A percentile compares a stretch with the other conserved stretches of the same genome.
Conservation (phyloP, 1,140 invertebrate species). For the Gryllus bimaculatus region DNA sequence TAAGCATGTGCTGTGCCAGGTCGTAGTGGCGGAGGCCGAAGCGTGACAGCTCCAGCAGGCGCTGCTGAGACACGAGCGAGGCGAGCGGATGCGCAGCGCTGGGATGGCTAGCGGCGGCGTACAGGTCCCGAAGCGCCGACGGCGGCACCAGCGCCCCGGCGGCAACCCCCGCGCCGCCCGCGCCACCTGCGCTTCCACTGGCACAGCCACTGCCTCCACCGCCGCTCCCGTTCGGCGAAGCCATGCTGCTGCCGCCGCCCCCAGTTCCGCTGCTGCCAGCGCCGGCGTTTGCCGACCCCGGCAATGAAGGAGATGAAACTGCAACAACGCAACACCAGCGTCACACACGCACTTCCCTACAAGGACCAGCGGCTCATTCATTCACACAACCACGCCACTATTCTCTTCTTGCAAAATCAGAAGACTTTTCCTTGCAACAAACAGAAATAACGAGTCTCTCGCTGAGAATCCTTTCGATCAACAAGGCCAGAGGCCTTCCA, state of each 20-base stretch:
- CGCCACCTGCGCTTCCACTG: neutral
- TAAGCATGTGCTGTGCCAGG: slow-evolving; percentile 75
- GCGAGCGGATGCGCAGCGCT: slow-evolving; percentile 50
- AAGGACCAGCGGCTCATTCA: no score
- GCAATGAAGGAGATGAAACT: no score
- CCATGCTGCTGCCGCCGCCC: neutral
- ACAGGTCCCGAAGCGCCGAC: slow-evolving; percentile 37
- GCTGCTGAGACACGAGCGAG: slow-evolving; percentile 52
- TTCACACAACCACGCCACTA: no score
- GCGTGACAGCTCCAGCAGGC: slow-evolving; percentile 71
- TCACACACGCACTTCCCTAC: no score
- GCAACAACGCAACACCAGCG: no score
- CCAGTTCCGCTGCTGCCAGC: no score
- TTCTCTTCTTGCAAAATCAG: no score
- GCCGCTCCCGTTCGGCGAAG: neutral
- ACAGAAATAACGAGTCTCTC: no score
- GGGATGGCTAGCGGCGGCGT: slow-evolving; percentile 29
- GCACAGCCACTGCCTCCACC: neutral
- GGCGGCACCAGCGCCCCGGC: slow-evolving; percentile 31
- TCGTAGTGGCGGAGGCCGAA: slow-evolving; percentile 79
- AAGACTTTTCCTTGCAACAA: no score
- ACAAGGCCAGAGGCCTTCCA: no score
- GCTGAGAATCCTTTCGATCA: no score
- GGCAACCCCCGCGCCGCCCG: slow-evolving; percentile 27
- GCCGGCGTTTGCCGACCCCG: no score